Evolutionary conservation across 2,888 invertebrate species (phyloP), one percentile per base, ranked within the genome.

Genomic region (Strigamia transsilvanica): DNA sequence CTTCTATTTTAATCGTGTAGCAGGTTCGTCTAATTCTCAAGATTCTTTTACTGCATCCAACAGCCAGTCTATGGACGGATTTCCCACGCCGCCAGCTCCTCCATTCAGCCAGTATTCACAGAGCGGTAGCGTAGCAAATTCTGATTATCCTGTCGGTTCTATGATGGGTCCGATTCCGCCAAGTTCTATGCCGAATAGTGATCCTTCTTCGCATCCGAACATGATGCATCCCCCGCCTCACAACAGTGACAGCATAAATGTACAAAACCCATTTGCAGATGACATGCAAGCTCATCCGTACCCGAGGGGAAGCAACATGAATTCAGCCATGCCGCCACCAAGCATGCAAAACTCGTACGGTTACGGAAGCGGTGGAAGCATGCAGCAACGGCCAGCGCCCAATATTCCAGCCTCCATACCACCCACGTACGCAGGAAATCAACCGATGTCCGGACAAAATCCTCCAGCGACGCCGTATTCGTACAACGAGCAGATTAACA

Each of bases 21-120:
- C 88, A 91, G 93, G 96, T 85, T 94, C 95, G 85, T 95, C 95
- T 85, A 96, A 96, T 90, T 94, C 95, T 81, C 94, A 94, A 91
- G 96, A 96, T 89, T 94, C 96, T 86, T 96, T 96, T 91, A 94
- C 94, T 84, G 92, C 93, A 84, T 92, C 91, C 85, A 86, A 85
- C 83, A 86, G 92, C 86, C 91, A 92, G 85, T 92, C 93, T 84
- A 93, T 95, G 92, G 96, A 96, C 88, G 94, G 89, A 21, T 89
- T 87, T 84, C 83, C 82, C 34, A 78, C 84, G 77, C 84, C 84
- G 21, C 83, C 84, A 42, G 83, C 83, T 56, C 83, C 84, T 21
- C 83, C 84, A n/a, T 81, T 83, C 34, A 82, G 78, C 42, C 85
- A 84, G 79, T 83, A 83, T 34, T 84, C 84, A 46, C 85, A 85